Percentiles rank a stretch among this genome's conserved stretches.
Evolutionary conservation across 2,888 invertebrate genomes (phyloP).

Genomic region (Nasonia oneida): DNA sequence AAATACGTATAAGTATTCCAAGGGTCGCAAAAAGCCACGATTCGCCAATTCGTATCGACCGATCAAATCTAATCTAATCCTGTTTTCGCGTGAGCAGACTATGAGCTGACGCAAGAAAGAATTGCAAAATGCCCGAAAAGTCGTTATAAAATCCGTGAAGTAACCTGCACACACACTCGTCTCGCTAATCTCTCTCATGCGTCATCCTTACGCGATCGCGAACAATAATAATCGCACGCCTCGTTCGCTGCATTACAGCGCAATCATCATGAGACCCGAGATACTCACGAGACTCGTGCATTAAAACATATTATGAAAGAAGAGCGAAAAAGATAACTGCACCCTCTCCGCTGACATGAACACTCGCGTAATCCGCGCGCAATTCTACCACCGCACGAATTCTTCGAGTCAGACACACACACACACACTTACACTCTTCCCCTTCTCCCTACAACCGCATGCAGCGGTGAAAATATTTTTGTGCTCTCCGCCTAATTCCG

Average conservation of each 20-base stretch:
- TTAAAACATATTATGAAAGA: too few species aligned
- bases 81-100: background rate
- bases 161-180: background rate
- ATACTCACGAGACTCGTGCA: too few species aligned
- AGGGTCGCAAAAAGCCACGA: too few species aligned
- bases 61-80: background rate
- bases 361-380: too few species aligned
- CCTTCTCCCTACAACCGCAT: background rate
- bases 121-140: background rate
- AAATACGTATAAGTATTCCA: background rate
- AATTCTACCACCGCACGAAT: too few species aligned
- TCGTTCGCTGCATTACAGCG: background rate
- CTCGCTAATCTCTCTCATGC: constrained; percentile 1
- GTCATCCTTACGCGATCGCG: constrained; percentile 20
- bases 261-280: background rate
- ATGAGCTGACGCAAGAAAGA: background rate
- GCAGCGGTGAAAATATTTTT: background rate
- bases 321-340: background rate
- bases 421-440: background rate
- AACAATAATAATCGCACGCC: background rate
- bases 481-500: background rate
- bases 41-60: background rate
- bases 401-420: too few species aligned
- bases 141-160: background rate
- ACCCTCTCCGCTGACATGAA: background rate